A percentile compares a stretch with the other conserved stretches of the same genome.
These are phyloP conservation scores for Sarcophilus harrisii DNA, from an alignment of 2,797 vertebrate genomes.

Conservation along the genomic window DNA sequence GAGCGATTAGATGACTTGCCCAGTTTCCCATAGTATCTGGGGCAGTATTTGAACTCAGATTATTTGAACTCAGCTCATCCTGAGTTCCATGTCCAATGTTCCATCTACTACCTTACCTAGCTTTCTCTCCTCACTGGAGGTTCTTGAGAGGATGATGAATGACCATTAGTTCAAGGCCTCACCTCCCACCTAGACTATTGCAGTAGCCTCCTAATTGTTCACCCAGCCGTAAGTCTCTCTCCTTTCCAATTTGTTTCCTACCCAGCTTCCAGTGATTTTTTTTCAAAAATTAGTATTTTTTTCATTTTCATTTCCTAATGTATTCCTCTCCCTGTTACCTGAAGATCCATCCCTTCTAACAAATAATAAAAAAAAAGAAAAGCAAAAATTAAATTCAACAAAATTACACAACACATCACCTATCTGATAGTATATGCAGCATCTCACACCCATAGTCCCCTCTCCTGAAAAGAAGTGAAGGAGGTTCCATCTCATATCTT, in stretches of 20 bases:
- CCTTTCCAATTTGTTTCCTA: not conserved
- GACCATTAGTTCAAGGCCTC: not conserved
- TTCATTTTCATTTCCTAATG: not conserved
- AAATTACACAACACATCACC: not conserved
- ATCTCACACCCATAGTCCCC: not conserved
- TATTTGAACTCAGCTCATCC: not conserved
- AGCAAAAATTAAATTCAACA: not conserved
- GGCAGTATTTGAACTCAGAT: not conserved
- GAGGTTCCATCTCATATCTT: not conserved
- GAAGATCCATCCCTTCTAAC: not conserved
- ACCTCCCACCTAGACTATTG: not conserved
- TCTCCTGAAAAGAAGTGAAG: not conserved
- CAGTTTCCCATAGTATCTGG: not conserved
- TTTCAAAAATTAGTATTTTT: not conserved
- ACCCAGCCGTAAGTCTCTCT: not conserved
- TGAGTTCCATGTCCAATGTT: not conserved
- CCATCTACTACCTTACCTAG: not conserved
- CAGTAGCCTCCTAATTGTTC: not conserved
- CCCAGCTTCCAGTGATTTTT: not conserved
- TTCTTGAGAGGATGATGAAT: not conserved
- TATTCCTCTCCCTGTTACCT: not conserved
- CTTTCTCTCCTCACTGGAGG: not conserved
- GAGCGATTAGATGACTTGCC: not conserved
- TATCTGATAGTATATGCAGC: not conserved
- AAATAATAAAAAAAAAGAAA: not conserved